These are phyloP conservation scores for Sitta europaea DNA, from an alignment of 2,113 vertebrate genomes.

Conservation along the genomic window DNA sequence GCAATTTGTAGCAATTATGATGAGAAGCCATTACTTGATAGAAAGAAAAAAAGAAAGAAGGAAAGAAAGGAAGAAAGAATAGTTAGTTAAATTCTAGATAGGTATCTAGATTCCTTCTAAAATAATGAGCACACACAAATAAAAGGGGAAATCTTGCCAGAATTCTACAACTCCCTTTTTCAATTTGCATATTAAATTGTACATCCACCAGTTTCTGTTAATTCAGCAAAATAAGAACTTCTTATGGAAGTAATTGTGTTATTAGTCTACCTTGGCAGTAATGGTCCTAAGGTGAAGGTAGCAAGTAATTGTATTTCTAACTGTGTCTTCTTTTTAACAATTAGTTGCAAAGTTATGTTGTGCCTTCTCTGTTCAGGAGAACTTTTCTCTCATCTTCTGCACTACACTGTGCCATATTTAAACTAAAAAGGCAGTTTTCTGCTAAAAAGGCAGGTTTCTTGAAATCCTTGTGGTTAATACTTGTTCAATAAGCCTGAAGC, in stretches of 20 bases:
- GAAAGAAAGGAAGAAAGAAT: background rate
- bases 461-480: background rate
- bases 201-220: conserved; percentile 29
- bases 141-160: conserved; percentile 15
- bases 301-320: conserved; percentile 8
- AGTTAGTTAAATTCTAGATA: background rate
- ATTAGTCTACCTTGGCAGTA: conserved; percentile 43
- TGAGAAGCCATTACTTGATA: background rate
- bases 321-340: background rate
- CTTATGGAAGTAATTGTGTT: conserved; percentile 39
- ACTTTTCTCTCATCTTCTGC: conserved; percentile 1
- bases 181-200: conserved; percentile 55
- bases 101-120: conserved; percentile 23
- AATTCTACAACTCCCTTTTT: background rate
- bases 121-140: conserved; percentile 28
- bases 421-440: conserved; percentile 7
- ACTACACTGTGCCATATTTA: background rate
- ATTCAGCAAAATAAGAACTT: conserved; percentile 53
- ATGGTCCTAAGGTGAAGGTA: conserved; percentile 6
- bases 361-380: background rate
- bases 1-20: background rate
- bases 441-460: conserved; percentile 8
- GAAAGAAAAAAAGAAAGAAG: background rate
- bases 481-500: background rate
- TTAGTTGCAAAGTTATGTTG: background rate